Conservation (phyloP, 2,113 vertebrate species). For the Eulemur rufifrons region DNA sequence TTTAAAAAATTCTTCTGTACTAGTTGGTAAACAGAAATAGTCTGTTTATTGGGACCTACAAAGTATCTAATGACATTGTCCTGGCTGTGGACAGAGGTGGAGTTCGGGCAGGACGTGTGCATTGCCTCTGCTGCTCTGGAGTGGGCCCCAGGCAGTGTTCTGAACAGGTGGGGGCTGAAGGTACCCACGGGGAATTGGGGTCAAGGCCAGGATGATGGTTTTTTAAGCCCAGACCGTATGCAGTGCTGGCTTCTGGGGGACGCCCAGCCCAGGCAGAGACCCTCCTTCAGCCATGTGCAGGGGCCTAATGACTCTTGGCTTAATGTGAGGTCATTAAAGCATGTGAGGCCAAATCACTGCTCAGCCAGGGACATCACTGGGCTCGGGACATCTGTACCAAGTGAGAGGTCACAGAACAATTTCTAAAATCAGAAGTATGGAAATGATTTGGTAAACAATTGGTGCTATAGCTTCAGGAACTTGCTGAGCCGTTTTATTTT, state of each 20-base stretch:
- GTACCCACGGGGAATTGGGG: neutral
- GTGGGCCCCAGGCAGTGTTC: neutral
- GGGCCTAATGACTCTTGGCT: fast-evolving
- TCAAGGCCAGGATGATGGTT: neutral
- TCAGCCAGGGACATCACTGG: fast-evolving
- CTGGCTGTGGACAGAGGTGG: neutral
- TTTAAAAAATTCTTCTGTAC: neutral
- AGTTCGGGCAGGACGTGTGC: neutral
- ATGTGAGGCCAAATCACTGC: fast-evolving
- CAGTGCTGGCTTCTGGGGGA: neutral
- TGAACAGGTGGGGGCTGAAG: neutral
- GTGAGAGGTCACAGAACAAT: fast-evolving
- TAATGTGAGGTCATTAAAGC: neutral
- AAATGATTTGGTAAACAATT: neutral
- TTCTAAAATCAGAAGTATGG: neutral
- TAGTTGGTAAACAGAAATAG: neutral
- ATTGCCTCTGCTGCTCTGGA: neutral
- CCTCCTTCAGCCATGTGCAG: neutral
- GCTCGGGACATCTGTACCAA: neutral
- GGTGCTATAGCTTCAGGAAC: neutral
- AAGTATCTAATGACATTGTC: neutral
- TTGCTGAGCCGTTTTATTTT: neutral
- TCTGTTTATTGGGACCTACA: neutral
- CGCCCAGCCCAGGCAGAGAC: fast-evolving
- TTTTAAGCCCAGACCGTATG: neutral